These are phyloP conservation scores for Bradypodion ventrale DNA, from an alignment of 2,797 vertebrate genomes.

Conservation along the genomic window DNA sequence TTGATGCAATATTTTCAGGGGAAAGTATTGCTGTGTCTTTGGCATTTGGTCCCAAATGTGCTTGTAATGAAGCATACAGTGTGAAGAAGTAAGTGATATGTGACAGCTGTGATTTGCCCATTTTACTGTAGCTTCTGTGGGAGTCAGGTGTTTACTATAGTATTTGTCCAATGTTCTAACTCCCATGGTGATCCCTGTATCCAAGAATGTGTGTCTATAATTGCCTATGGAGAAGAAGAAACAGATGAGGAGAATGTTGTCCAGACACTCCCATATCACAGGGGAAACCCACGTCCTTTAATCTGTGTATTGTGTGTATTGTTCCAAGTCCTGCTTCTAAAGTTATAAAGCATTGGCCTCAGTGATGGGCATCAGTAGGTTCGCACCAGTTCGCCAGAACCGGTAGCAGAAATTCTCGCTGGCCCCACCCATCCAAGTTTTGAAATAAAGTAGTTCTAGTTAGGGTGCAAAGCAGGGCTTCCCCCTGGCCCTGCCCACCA, in stretches of 20 bases:
- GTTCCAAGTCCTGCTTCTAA: not conserved
- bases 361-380: too few species aligned
- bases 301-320: not conserved
- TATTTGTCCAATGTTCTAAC: constrained; percentile 25
- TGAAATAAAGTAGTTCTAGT: too few species aligned
- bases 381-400: too few species aligned
- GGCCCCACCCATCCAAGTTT: too few species aligned
- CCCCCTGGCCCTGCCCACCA: too few species aligned
- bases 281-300: not conserved
- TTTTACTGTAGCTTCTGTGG: not conserved
- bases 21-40: not conserved
- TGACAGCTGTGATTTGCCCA: constrained; percentile 10
- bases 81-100: not conserved
- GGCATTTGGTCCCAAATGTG: not conserved
- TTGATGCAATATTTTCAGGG: not conserved
- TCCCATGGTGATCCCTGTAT: not conserved
- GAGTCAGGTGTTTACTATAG: constrained; percentile 4
- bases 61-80: not conserved
- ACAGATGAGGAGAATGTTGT: constrained; percentile 11
- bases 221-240: constrained; percentile 16
- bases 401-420: too few species aligned
- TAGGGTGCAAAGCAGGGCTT: too few species aligned
- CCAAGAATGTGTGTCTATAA: constrained; percentile 1
- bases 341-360: not conserved
- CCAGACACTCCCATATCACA: not conserved